Conservation (phyloP, 2,888 invertebrate species). For the Imbricaverruca yamaguchii region DNA sequence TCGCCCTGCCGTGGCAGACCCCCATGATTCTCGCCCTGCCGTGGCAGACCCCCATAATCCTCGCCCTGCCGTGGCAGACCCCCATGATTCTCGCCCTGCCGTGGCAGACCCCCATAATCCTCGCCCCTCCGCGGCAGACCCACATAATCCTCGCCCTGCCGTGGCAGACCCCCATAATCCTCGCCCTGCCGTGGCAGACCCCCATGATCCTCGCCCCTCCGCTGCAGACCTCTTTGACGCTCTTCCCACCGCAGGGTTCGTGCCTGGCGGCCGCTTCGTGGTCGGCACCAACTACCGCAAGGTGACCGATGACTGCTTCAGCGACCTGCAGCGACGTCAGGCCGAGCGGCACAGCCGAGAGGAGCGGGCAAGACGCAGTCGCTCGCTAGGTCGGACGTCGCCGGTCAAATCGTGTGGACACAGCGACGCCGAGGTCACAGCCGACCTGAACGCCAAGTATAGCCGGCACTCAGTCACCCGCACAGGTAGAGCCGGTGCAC, state of each 20-base stretch:
- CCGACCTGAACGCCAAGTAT: neutral
- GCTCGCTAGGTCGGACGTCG: neutral
- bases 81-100: too few species aligned
- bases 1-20: too few species aligned
- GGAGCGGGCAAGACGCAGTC: neutral
- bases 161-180: too few species aligned
- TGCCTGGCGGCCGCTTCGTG: neutral
- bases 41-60: too few species aligned
- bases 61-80: too few species aligned
- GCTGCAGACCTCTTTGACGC: too few species aligned
- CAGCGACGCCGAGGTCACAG: neutral
- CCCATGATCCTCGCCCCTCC: too few species aligned
- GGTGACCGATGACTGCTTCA: constrained; percentile 4
- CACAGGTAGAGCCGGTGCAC: neutral
- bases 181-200: too few species aligned
- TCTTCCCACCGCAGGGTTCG: neutral
- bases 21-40: too few species aligned
- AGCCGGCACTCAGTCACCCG: neutral
- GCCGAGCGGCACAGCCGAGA: neutral
- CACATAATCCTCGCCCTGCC: too few species aligned
- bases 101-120: too few species aligned
- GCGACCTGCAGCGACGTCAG: neutral
- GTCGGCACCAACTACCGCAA: constrained; percentile 18
- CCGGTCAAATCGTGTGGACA: neutral
- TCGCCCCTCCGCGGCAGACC: too few species aligned